These are phyloP conservation scores for Leptopilina clavipes DNA, from an alignment of 1,140 invertebrate genomes.

Conservation along the genomic window DNA sequence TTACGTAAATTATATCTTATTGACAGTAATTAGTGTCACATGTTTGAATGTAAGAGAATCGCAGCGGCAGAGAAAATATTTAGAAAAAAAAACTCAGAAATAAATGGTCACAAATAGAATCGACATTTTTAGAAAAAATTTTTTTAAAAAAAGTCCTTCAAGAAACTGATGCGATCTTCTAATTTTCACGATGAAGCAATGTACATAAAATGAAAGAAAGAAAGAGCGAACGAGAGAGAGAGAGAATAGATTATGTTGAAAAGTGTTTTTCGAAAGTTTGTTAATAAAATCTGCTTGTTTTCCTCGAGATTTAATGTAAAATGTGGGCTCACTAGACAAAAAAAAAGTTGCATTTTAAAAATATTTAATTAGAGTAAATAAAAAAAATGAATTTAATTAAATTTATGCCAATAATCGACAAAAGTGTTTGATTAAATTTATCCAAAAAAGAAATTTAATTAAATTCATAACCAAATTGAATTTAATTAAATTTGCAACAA, in stretches of 20 bases:
- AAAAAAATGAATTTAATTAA: too few relatives aligned
- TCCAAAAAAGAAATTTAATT: too few relatives aligned
- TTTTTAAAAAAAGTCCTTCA: neutral
- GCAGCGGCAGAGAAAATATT: neutral
- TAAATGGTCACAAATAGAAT: constrained; percentile 13
- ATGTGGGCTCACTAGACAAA: neutral
- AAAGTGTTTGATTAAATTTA: neutral
- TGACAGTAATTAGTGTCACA: constrained; percentile 30
- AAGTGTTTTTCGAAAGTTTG: constrained; percentile 15
- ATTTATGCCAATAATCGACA: too few relatives aligned
- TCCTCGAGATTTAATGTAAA: constrained; percentile 17
- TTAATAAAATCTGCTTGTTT: constrained; percentile 30
- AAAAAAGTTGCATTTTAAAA: too few relatives aligned
- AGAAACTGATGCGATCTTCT: constrained; percentile 11
- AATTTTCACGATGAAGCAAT: constrained; percentile 19
- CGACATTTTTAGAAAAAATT: neutral
- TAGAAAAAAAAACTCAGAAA: neutral
- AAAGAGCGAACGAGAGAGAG: neutral
- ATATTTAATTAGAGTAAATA: too few relatives aligned
- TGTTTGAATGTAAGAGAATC: constrained; percentile 21
- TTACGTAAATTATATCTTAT: constrained; percentile 23
- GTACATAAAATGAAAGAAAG: constrained; percentile 4
- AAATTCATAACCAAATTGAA: too few relatives aligned
- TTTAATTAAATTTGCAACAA: too few relatives aligned
- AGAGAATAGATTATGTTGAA: constrained; percentile 16